phyloP scores from a whole-genome alignment of 2,797 vertebrate genomes.

The Aythya fuligula region DNA sequence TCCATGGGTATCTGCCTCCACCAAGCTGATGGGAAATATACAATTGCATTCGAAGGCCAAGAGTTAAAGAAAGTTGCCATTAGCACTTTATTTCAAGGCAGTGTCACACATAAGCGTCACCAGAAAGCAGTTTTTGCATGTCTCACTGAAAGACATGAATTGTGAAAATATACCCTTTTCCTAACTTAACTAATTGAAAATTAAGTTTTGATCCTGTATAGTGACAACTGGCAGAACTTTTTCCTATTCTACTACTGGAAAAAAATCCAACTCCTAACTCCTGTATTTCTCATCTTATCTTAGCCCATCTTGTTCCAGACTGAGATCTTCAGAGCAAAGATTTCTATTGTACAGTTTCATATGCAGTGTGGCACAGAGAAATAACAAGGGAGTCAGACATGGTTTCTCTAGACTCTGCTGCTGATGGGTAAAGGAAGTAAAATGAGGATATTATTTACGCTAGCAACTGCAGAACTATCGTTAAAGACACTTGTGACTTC shows the following conservation, averaged over 20 bases:
- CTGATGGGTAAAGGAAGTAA: conserved; percentile 54
- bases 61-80: conserved; percentile 9
- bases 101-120: conserved; percentile 9
- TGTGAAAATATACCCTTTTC: background rate
- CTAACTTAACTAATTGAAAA: background rate
- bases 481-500: conserved; percentile 49
- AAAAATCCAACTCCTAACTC: background rate
- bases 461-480: conserved; percentile 42
- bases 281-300: background rate
- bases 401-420: conserved; percentile 31
- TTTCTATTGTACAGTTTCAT: background rate
- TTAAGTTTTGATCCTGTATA: too few species aligned
- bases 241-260: background rate
- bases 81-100: conserved; percentile 21
- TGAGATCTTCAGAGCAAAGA: conserved; percentile 45
- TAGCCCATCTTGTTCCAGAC: background rate
- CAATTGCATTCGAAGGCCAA: background rate
- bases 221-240: background rate
- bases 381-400: conserved; percentile 22
- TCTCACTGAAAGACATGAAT: background rate
- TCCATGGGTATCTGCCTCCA: background rate
- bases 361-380: background rate
- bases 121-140: background rate
- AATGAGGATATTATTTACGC: conserved; percentile 56
- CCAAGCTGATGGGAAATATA: background rate